Conservation (phyloP, 2,888 invertebrate species). For the Lydus trimaculatus region DNA sequence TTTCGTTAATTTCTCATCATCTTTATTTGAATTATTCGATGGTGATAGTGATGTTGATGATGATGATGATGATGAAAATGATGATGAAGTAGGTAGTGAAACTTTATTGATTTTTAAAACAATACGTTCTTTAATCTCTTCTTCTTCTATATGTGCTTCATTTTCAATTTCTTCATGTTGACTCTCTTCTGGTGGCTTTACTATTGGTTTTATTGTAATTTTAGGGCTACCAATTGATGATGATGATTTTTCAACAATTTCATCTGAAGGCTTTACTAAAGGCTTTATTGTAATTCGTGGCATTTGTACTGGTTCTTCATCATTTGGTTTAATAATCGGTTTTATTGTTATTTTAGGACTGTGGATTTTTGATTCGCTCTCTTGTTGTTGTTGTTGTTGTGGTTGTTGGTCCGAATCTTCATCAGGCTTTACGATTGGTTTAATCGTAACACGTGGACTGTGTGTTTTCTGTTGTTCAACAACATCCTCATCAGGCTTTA, state of each 20-base stretch:
- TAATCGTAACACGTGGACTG: conserved; percentile 55
- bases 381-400: conserved; percentile 11
- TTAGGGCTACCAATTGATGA: conserved; percentile 47
- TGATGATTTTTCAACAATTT: conserved; percentile 20
- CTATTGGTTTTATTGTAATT: conserved; percentile 66
- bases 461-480: conserved; percentile 54
- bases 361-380: conserved; percentile 17
- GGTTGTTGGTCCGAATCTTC: conserved; percentile 22
- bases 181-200: conserved; percentile 55
- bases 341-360: conserved; percentile 65
- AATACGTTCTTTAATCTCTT: conserved; percentile 62
- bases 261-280: conserved; percentile 60
- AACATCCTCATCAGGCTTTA: conserved; percentile 39
- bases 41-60: conserved; percentile 23
- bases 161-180: conserved; percentile 46
- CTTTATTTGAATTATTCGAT: conserved; percentile 1
- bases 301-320: conserved; percentile 17
- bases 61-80: conserved; percentile 40
- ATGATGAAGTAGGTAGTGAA: conserved; percentile 49
- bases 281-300: conserved; percentile 65
- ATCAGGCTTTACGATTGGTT: conserved; percentile 65
- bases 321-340: conserved; percentile 55
- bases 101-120: conserved; percentile 73
- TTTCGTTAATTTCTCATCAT: conserved; percentile 61
- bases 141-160: too few species aligned